These are phyloP conservation scores for Rhyacophila brunnea DNA, from an alignment of 1,140 invertebrate species.

Conservation along the genomic window DNA sequence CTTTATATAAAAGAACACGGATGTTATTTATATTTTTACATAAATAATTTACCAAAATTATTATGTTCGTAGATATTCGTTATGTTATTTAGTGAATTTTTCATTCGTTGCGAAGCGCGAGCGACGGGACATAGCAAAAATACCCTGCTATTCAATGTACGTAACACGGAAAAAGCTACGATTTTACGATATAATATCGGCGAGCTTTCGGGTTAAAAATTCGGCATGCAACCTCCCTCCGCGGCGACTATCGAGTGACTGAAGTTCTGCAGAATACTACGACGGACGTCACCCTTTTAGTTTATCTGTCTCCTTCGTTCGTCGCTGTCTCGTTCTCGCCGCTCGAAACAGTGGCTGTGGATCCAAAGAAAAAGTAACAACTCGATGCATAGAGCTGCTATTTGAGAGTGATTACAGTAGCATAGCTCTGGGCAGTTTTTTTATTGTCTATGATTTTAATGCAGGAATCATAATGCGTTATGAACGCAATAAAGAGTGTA, in stretches of 20 bases:
- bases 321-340: slow-evolving; percentile 2
- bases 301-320: not conserved
- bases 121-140: no score
- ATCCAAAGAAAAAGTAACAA: no score
- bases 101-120: no score
- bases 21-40: no score
- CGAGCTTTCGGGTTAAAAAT: not conserved
- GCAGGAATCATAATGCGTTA: slow-evolving; percentile 21
- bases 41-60: no score
- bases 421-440: slow-evolving; percentile 4
- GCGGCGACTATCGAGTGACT: slow-evolving; percentile 16
- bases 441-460: slow-evolving; percentile 21
- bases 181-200: no score
- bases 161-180: no score
- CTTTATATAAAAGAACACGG: no score
- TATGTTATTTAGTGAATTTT: no score
- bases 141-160: no score
- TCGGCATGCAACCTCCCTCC: slow-evolving; percentile 5
- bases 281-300: not conserved
- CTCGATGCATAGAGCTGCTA: not conserved
- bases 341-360: slow-evolving; percentile 10
- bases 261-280: not conserved
- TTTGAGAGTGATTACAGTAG: slow-evolving; percentile 17
- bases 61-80: no score
- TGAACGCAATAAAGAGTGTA: slow-evolving; percentile 14